A percentile compares a stretch with the other conserved stretches of the same genome.
These are phyloP conservation scores for Sebastes flavidus DNA, from an alignment of 2,797 vertebrate genomes.

Conservation along the genomic window DNA sequence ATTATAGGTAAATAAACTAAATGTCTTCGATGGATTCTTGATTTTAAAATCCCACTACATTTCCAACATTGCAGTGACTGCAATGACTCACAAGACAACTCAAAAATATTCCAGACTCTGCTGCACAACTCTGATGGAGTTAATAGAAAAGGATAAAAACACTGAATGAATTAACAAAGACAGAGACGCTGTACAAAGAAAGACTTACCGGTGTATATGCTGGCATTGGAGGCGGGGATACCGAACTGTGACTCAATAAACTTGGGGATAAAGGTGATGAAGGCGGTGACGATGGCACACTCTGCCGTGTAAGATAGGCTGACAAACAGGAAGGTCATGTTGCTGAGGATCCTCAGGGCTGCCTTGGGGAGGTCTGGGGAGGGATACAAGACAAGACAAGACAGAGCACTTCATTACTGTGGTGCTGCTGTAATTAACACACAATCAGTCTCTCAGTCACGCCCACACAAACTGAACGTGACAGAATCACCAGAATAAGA, in stretches of 20 bases:
- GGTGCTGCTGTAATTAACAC: slow-evolving; percentile 37
- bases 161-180: background rate
- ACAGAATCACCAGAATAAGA: background rate
- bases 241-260: slow-evolving; percentile 99
- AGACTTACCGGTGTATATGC: slow-evolving; percentile 97
- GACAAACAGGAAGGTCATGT: slow-evolving; percentile 99
- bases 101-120: background rate
- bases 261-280: slow-evolving; percentile 99
- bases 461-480: slow-evolving; percentile 1
- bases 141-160: background rate
- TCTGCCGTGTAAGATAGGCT: slow-evolving; percentile 99
- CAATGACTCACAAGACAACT: background rate
- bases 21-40: background rate
- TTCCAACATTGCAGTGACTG: background rate
- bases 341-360: slow-evolving; percentile 97
- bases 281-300: slow-evolving; percentile 99
- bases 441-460: background rate
- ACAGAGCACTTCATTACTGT: slow-evolving; percentile 27
- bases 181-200: background rate
- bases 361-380: slow-evolving; percentile 93
- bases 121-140: background rate
- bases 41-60: background rate
- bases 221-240: slow-evolving; percentile 97
- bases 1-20: background rate
- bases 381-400: slow-evolving; percentile 8